phyloP scores from a whole-genome alignment of 2,888 invertebrate species.

The Amphiduros pacificus region DNA sequence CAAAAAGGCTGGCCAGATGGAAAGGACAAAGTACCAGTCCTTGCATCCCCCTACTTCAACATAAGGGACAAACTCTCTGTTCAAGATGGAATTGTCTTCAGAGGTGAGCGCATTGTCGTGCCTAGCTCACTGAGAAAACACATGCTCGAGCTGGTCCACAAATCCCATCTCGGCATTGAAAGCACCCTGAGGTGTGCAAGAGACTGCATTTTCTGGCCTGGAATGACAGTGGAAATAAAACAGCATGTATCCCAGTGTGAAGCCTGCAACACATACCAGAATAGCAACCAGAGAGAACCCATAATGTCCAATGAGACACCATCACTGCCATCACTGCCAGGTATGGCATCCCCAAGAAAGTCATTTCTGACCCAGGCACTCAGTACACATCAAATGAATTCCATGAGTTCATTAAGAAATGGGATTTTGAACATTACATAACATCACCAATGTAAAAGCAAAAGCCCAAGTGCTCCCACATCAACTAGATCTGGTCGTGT shows the following conservation, averaged over 20 bases:
- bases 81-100: not conserved
- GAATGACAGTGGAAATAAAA: not conserved
- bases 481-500: too few species aligned
- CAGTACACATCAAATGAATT: too few species aligned
- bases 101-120: not conserved
- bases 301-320: not conserved
- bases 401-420: too few species aligned
- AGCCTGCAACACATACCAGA: not conserved
- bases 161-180: not conserved
- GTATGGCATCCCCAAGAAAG: slow-evolving; percentile 4
- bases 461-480: too few species aligned
- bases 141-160: not conserved
- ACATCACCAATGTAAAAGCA: too few species aligned
- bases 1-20: not conserved
- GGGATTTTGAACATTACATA: too few species aligned
- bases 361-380: slow-evolving; percentile 7
- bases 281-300: not conserved
- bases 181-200: not conserved
- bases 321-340: too few species aligned
- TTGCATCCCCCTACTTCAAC: not conserved
- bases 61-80: not conserved
- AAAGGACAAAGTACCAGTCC: not conserved
- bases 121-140: not conserved
- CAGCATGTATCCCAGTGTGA: not conserved
- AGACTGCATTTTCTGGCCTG: not conserved